A percentile compares a stretch with the other conserved stretches of the same genome.
Conservation (phyloP, 2,888 invertebrate genomes). For the Idaea biselata region DNA sequence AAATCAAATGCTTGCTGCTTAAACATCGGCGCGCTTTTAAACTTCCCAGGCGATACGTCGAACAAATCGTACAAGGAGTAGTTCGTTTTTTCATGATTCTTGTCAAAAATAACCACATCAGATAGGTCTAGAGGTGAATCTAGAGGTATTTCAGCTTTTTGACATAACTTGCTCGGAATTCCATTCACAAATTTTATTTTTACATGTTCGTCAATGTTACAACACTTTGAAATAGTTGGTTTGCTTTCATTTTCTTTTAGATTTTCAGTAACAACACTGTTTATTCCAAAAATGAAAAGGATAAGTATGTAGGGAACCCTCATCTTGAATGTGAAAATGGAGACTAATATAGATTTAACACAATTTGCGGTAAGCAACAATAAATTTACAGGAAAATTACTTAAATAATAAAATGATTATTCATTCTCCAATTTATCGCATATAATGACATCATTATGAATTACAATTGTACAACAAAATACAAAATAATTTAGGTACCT, state of each 20-base stretch:
- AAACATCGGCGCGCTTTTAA: background rate
- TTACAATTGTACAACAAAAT: too few species aligned
- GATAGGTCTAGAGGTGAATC: background rate
- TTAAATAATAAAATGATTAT: too few species aligned
- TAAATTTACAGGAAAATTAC: too few species aligned
- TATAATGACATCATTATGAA: too few species aligned
- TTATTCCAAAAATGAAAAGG: background rate
- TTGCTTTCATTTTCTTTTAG: background rate
- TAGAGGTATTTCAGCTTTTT: background rate
- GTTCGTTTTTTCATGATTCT: background rate
- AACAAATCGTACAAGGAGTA: background rate
- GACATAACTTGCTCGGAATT: background rate
- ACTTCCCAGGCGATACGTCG: background rate
- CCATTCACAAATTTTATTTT: background rate
- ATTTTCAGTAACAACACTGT: background rate
- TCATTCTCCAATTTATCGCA: too few species aligned
- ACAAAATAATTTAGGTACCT: too few species aligned
- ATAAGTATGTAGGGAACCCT: background rate
- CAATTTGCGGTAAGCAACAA: too few species aligned
- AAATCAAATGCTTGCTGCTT: background rate
- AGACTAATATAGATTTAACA: too few species aligned
- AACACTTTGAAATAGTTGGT: background rate
- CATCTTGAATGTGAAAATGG: background rate
- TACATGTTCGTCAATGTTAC: slow-evolving; percentile 1
- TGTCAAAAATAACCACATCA: background rate